Conservation (phyloP, 2,888 invertebrate species). For the Hemicrepidius hirtus region DNA sequence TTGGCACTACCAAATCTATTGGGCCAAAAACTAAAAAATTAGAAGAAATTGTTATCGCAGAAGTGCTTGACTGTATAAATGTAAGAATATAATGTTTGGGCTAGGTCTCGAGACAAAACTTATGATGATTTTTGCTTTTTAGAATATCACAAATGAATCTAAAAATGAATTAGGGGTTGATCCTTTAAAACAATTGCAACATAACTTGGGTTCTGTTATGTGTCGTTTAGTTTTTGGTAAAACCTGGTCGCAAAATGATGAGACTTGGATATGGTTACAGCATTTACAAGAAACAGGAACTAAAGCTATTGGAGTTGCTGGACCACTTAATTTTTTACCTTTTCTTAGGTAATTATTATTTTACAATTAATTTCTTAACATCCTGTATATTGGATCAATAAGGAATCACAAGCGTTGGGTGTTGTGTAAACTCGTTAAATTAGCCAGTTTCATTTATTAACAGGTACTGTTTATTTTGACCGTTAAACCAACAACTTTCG, state of each 20-base stretch:
- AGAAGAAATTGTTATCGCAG: slow-evolving; percentile 79
- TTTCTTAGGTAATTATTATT: slow-evolving; percentile 78
- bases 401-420: not conserved
- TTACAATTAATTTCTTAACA: too few species aligned
- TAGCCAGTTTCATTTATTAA: slow-evolving; percentile 2
- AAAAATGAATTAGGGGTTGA: slow-evolving; percentile 67
- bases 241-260: slow-evolving; percentile 80
- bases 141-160: slow-evolving; percentile 54
- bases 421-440: slow-evolving; percentile 11
- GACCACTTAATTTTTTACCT: slow-evolving; percentile 89
- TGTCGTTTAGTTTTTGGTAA: slow-evolving; percentile 87
- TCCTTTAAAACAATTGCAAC: slow-evolving; percentile 76
- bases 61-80: slow-evolving; percentile 78
- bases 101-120: too few species aligned
- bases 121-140: slow-evolving; percentile 31
- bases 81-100: slow-evolving; percentile 70
- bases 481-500: slow-evolving; percentile 43
- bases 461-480: slow-evolving; percentile 33
- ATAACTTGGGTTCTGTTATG: slow-evolving; percentile 85
- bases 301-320: slow-evolving; percentile 88
- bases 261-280: slow-evolving; percentile 85
- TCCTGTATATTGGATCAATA: too few species aligned
- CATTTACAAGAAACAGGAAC: slow-evolving; percentile 89
- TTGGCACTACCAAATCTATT: slow-evolving; percentile 81
- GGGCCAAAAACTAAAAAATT: slow-evolving; percentile 77